Evolutionary conservation across 1,140 invertebrate species (phyloP), one percentile per base, ranked within the genome.

Genomic region (Nixonia krombeini): DNA sequence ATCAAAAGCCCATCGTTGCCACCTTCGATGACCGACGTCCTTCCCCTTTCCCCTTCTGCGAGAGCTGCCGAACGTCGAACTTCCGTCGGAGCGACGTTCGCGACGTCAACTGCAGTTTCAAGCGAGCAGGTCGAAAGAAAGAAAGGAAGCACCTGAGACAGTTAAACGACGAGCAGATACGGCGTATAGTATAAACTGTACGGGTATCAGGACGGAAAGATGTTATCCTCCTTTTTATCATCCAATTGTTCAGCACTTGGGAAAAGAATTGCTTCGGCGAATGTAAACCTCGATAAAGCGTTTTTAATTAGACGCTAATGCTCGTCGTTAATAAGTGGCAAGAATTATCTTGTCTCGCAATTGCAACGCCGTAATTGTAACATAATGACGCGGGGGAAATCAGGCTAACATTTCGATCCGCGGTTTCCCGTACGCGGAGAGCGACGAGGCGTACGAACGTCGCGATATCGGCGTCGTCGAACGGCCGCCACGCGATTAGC

Each of bases 191-290:
- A 73, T 71, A 73, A 74, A 66, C 49, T n/a, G n/a, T 40, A 55
- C 55, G 55, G 70, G 70, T 74, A 76, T 76, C 69, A 76, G 72
- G 61, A 72, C 74, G 70, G 70, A 72, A 74, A 72, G 70, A 76
- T 76, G 62, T 53, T 76, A 76, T 72, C 74, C 61, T 9, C 17
- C 4, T 7, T 37, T 64, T 56, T 51, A 70, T 70, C 50, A 25
- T 59, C 35, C 59, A 64, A 61, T 64, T 59, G 55, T 69, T 41
- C 45, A 59, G 35, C 40, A 25, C 58, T 55, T 23, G 51, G 57
- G 13, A 37, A 26, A 37, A 16, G 21, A 57, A 67, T 31, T 8
- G 53, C 59, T 25, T 40, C 44, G 38, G 18, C 31, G 44, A 58
- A 59, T 50, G 16, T 59, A 52, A 59, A 56, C 52, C 49, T 56